Evolutionary conservation across 2,113 vertebrate genomes (phyloP).

Genomic region (Ceyx melanurus): DNA sequence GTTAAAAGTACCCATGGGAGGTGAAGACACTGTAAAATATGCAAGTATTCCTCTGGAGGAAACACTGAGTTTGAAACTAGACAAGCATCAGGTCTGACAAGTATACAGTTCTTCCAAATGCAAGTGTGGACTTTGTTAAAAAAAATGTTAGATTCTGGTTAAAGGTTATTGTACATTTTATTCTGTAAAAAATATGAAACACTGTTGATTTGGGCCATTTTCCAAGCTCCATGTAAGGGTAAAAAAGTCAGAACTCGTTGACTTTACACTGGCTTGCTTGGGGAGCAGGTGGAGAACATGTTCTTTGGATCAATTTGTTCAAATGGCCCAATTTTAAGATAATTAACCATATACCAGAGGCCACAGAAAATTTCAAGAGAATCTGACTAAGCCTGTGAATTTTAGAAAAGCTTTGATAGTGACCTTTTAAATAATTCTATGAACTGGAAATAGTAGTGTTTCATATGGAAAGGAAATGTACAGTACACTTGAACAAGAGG

Average conservation of each 20-base stretch:
- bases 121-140: neutral
- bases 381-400: neutral
- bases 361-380: constrained; percentile 3
- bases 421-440: neutral
- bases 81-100: neutral
- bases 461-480: constrained; percentile 15
- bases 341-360: neutral
- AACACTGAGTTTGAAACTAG: neutral
- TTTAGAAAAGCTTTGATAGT: neutral
- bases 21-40: neutral
- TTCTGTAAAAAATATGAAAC: neutral
- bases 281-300: neutral
- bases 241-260: neutral
- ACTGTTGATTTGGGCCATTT: neutral
- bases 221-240: neutral
- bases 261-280: neutral
- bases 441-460: constrained; percentile 27
- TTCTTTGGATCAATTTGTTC: neutral
- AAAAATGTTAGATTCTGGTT: neutral
- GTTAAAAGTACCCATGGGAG: neutral
- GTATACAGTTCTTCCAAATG: neutral
- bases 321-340: neutral
- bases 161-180: neutral
- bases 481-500: neutral
- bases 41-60: neutral